Base-by-base conservation (phyloP, 53 echinoderm and acorn worm species). In the Pentamera pediparva region DNA sequence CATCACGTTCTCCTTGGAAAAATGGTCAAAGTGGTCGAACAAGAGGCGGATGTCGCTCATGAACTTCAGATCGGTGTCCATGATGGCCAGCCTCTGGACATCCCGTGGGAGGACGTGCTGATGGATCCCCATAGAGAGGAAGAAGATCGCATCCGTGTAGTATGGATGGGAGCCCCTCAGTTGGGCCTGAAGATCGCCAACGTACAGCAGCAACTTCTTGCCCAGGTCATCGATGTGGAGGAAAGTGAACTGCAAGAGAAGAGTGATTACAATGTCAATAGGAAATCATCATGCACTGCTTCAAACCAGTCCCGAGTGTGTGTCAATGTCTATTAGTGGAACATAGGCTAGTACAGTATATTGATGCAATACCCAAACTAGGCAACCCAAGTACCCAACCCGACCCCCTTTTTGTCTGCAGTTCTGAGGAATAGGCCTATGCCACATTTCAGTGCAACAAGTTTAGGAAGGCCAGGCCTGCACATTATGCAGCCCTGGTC, bases 91-190 rank as follows among this genome's bases (percentile, higher is more conserved):
- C 9, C 45, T 82, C 18, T 87, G 77, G 62, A 94, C 87, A 19
- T 93, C 73, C 35, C 75, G 76, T 0, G 95, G 95, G 25, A 94
- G 79, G 38, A 94, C 76, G 22, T 80, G 86, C 34, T 74, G 51
- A 38, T 94, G 95, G 4, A 94, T 56, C 20, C 87, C 90, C 57
- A 90, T 81, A 5, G 95, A 94, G 28, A 94, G 80, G 35, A 85
- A 94, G 87, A 94, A 94, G 40, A 94, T 94, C 76, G 95, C 82
- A 54, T 94, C 95, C 47, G 69, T 82, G 95, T 90, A 94, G 87
- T 94, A 94, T 0, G 89, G 89, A 54, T 94, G 87, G 6, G 75
- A 76, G 18, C 85, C 78, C 20, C 78, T 81, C 0, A 94, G 81
- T 48, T 86, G 38, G 17, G 75, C 71, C 59, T 94, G 95, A 53